Percentiles rank a stretch among this genome's conserved stretches.
Evolutionary conservation across 2,113 vertebrate genomes (phyloP).

Genomic region (Poicephalus meyeri): DNA sequence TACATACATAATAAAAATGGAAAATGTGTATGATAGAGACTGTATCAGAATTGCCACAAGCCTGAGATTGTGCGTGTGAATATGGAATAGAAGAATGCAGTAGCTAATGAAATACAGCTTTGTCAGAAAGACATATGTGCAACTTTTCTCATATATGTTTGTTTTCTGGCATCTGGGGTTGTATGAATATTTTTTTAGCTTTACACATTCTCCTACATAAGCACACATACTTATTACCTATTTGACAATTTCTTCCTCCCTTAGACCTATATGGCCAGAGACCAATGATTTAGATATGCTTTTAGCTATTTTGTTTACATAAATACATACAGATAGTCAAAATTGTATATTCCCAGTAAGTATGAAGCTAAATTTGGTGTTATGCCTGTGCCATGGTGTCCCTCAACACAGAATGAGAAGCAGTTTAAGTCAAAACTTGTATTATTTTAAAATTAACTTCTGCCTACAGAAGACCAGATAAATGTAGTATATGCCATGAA

Average conservation of each 20-base stretch:
- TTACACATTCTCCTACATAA: background rate
- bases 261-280: background rate
- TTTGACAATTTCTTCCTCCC: background rate
- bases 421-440: background rate
- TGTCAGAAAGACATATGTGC: background rate
- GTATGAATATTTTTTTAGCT: background rate
- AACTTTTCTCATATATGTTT: background rate
- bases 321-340: background rate
- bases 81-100: background rate
- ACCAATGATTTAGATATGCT: background rate
- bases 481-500: background rate
- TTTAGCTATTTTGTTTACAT: background rate
- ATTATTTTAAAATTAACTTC: background rate
- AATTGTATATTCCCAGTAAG: background rate
- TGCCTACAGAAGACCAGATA: background rate
- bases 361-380: background rate
- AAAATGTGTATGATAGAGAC: background rate
- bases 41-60: background rate
- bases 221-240: background rate
- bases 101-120: background rate
- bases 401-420: background rate
- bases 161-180: background rate
- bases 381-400: background rate
- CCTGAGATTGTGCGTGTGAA: background rate
- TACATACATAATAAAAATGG: background rate